These are phyloP conservation scores for Prietella phreatophila DNA, from an alignment of 2,113 vertebrate genomes.

Conservation along the genomic window DNA sequence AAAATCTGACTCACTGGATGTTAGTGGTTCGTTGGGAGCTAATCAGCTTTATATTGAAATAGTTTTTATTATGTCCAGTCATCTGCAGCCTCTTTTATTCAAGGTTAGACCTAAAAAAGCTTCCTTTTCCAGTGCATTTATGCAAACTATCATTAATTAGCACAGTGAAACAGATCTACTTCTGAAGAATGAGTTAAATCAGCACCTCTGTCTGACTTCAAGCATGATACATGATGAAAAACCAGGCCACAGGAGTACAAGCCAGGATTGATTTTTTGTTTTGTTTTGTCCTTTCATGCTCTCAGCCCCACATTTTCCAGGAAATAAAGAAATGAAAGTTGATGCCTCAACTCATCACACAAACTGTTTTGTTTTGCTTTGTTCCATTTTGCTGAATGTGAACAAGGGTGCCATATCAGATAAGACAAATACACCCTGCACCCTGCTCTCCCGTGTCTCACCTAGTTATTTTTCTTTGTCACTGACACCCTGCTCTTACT, in stretches of 20 bases:
- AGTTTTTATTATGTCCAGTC: slow-evolving; percentile 4
- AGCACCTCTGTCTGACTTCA: neutral
- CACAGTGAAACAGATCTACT: neutral
- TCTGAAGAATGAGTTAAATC: neutral
- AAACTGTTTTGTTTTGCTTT: slow-evolving; percentile 31
- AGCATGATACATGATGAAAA: neutral
- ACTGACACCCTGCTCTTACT: slow-evolving; percentile 19
- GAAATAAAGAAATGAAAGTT: slow-evolving; percentile 6
- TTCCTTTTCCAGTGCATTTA: neutral
- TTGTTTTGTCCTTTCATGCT: slow-evolving; percentile 1
- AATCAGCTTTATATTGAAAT: neutral
- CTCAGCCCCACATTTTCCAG: neutral
- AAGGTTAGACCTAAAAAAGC: neutral
- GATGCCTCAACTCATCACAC: neutral
- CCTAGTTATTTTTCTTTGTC: slow-evolving; percentile 21
- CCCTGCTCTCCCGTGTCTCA: neutral
- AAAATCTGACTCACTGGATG: neutral
- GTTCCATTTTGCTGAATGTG: slow-evolving; percentile 27
- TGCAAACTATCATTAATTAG: neutral
- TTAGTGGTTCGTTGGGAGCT: neutral
- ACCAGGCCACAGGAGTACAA: neutral
- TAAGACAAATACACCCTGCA: slow-evolving; percentile 9
- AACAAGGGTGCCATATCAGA: slow-evolving; percentile 13
- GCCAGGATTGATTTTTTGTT: neutral
- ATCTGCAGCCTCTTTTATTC: neutral